These are phyloP conservation scores for Drepana arcuata DNA, from an alignment of 1,140 invertebrate species.

Conservation along the genomic window DNA sequence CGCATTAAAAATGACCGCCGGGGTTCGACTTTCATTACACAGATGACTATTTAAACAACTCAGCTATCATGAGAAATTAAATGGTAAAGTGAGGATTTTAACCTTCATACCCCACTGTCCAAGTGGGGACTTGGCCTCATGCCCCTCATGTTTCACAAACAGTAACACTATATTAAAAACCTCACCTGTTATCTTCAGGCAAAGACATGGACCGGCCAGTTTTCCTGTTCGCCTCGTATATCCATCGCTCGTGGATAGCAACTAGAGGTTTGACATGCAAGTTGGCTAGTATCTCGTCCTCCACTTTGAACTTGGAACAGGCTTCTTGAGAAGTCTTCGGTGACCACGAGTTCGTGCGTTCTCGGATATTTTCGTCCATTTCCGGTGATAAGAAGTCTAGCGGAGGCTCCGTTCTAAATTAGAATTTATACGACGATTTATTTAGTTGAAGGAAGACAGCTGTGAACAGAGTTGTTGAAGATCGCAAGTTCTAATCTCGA, in stretches of 20 bases:
- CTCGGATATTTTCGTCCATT: slow-evolving; percentile 10
- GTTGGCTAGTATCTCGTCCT: slow-evolving; percentile 38
- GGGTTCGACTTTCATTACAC: too few relatives aligned
- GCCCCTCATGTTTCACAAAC: too few relatives aligned
- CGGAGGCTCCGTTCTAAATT: slow-evolving; percentile 26
- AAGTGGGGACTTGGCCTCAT: too few relatives aligned
- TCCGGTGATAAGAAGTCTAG: slow-evolving; percentile 26
- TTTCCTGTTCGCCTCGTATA: slow-evolving; percentile 54
- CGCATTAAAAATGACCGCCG: too few relatives aligned
- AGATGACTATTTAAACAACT: too few relatives aligned
- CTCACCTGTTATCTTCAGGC: slow-evolving; percentile 45
- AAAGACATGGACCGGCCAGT: slow-evolving; percentile 44
- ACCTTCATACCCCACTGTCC: too few relatives aligned
- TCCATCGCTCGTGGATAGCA: slow-evolving; percentile 66
- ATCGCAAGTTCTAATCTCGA: too few relatives aligned
- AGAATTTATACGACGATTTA: too few relatives aligned
- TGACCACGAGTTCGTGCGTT: slow-evolving; percentile 24
- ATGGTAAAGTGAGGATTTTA: too few relatives aligned
- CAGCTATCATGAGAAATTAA: too few relatives aligned
- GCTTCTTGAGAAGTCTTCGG: slow-evolving; percentile 8
- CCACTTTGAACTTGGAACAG: slow-evolving; percentile 13
- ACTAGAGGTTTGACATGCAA: slow-evolving; percentile 63
- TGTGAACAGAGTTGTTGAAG: too few relatives aligned
- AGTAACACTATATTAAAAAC: not conserved
- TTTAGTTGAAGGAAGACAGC: too few relatives aligned